Evolutionary conservation across 2,888 invertebrate genomes (phyloP), one percentile per base, ranked within the genome.

Genomic region (Xestia c-nigrum): DNA sequence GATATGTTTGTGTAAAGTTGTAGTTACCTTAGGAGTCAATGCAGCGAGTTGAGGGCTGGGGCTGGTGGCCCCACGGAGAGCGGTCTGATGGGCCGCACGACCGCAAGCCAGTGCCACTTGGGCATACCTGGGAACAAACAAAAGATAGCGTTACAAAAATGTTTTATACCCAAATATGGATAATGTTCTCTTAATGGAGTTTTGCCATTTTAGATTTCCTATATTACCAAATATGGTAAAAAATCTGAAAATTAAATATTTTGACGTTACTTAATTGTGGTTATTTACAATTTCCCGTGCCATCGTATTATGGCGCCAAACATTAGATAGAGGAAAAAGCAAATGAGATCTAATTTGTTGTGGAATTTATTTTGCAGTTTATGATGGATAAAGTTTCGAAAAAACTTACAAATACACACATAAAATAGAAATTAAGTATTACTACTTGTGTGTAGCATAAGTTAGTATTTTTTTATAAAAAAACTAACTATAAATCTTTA

Each of bases 51-150:
- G 95, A 0, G 95, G 95, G 71, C 77, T 94, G 3, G 93, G 90
- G 66, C 93, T 93, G 86, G 88, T 80, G 38, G 90, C 90, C 0
- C 96, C 95, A 5, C 96, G 92, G 24, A 95, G 88, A 0, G 95
- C 96, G 0, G 96, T 93, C 85, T 96, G 96, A 83, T 96, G 96
- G n/a, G 94, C 95, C 0, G 96, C 94, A 47, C 96, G 94, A 82
- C 94, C 95, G 93, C 95, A 96, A 12, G 93, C 94, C 59, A 96
- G 84, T 0, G 96, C 96, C 80, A 95, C 91, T 84, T 96, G 96
- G 67, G 96, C 96, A 89, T 95, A 96, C 95, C 96, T 96, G 89
- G 31, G 10, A 59, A 87, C 72, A 90, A 88, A 70, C 16, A 63
- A 52, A 74, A 59, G 16, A n/a, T 19, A 21, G 24, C 40, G 24